Percentiles rank a stretch among this genome's conserved stretches.
Evolutionary conservation across 2,888 invertebrate species (phyloP).

Genomic region (Tinea semifulvella): DNA sequence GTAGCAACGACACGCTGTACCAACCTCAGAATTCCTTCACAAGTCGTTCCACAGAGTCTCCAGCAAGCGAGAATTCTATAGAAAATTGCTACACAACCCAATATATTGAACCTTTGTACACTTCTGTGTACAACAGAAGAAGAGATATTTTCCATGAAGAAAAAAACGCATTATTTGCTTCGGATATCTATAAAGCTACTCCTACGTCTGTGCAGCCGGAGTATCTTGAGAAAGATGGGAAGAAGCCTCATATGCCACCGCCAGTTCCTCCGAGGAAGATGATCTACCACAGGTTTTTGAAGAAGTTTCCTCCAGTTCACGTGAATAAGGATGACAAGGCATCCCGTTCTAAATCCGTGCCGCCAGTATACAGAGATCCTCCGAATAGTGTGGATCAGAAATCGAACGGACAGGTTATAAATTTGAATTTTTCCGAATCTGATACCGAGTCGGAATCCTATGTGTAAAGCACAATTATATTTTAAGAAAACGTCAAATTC

Average conservation of each 20-base stretch:
- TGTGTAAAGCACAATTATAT: slow-evolving; percentile 30
- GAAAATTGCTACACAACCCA: slow-evolving; percentile 55
- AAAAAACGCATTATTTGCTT: slow-evolving; percentile 42
- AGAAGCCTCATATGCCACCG: slow-evolving; percentile 64
- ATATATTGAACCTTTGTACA: slow-evolving; percentile 56
- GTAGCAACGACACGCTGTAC: slow-evolving; percentile 57
- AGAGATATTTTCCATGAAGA: slow-evolving; percentile 55
- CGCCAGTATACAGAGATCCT: slow-evolving; percentile 53
- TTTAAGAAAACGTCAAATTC: no score
- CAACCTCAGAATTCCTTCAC: slow-evolving; percentile 54
- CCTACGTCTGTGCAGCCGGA: slow-evolving; percentile 57
- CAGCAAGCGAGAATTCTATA: slow-evolving; percentile 55
- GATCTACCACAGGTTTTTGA: slow-evolving; percentile 58
- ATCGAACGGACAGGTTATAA: slow-evolving; percentile 41
- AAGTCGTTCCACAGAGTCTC: slow-evolving; percentile 53
- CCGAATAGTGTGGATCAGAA: slow-evolving; percentile 34
- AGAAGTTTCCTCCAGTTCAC: slow-evolving; percentile 72
- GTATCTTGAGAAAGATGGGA: slow-evolving; percentile 44
- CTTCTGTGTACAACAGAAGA: slow-evolving; percentile 51
- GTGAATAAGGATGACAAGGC: slow-evolving; percentile 67
- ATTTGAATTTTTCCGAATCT: slow-evolving; percentile 55
- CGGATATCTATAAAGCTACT: slow-evolving; percentile 61
- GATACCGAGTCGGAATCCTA: slow-evolving; percentile 64
- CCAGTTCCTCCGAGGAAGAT: slow-evolving; percentile 68
- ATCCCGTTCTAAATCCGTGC: slow-evolving; percentile 54